Evolutionary conservation across 2,888 invertebrate genomes (phyloP), one percentile per base, ranked within the genome.

Genomic region (Carcina quercana): DNA sequence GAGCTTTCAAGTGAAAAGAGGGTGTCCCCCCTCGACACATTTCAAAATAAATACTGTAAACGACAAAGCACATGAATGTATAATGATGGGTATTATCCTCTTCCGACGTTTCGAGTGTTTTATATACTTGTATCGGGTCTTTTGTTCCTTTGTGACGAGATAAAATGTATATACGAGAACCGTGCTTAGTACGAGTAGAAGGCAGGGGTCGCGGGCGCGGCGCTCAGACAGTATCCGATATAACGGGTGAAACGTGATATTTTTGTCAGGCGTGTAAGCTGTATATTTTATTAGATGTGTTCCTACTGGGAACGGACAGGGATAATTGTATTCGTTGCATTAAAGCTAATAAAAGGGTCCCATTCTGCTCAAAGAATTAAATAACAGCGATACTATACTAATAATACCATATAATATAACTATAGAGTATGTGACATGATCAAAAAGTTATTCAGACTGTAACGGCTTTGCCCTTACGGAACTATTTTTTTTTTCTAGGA

Each of bases 21-120:
- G 80, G 80, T 58, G 72, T 72, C 66, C 61, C 79, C 82, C 82
- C 72, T 74, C 66, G 68, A 68, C 10, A 59, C 68, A 54, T 61
- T 76, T 76, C 73, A 69, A 80, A 83, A 82, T 82, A 82, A 83
- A 82, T 79, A 80, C 78, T 80, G 74, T 78, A 79, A 79, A 75
- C 65, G 74, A 79, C 76, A 79, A 78, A 70, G 78, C 74, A 74
- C 74, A 82, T 82, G 82, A 83, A 83, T 82, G 62, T 78, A 76
- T 82, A 82, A 83, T 83, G 79, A 83, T 71, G 70, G 78, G 71
- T 66, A 74, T 80, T 82, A 82, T 83, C 67, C 75, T 68, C 64
- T 73, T 60, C 69, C 55, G 69, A 72, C 65, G 59, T 75, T 73
- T 82, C 68, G 63, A 83, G 82, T 82, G 80, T 82, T 82, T 82